Evolutionary conservation across 2,888 invertebrate species (phyloP).

Genomic region (Alloscopus bannaensis): DNA sequence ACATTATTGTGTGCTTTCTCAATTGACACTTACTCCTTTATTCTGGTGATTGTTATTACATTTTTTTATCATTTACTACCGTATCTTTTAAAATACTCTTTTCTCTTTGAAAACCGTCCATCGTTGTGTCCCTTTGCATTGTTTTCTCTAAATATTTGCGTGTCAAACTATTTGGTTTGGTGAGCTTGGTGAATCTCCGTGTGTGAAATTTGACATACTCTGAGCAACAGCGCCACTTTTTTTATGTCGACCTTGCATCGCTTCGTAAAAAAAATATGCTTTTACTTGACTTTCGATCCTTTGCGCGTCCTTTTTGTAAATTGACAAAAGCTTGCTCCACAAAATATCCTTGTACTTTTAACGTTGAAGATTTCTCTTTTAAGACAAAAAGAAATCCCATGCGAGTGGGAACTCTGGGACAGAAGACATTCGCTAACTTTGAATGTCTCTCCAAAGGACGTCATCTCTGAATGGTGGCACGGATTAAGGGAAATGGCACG

Average conservation of each 20-base stretch:
- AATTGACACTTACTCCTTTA: slow-evolving; percentile 59
- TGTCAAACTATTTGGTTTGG: no score
- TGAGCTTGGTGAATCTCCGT: slow-evolving; percentile 27
- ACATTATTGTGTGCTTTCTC: slow-evolving; percentile 55
- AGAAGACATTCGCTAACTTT: no score
- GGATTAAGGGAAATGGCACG: no score
- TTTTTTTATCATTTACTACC: slow-evolving; percentile 19
- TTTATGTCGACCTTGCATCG: slow-evolving; percentile 50
- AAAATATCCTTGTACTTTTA: slow-evolving; percentile 25
- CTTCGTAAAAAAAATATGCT: neutral
- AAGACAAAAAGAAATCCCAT: slow-evolving; percentile 34
- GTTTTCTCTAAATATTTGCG: neutral
- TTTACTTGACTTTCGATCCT: slow-evolving; percentile 36
- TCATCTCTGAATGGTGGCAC: no score
- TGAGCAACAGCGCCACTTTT: no score
- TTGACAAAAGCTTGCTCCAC: neutral
- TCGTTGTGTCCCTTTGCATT: no score
- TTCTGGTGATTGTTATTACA: slow-evolving; percentile 16
- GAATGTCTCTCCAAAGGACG: no score
- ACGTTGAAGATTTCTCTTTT: slow-evolving; percentile 37
- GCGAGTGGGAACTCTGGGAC: no score
- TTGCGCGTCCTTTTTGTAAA: no score
- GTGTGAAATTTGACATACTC: slow-evolving; percentile 51
- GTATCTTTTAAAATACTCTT: slow-evolving; percentile 24
- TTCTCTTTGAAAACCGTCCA: no score